Base-by-base conservation (phyloP, 2,888 invertebrate genomes). In the Dyspetes luteomarginatus region DNA sequence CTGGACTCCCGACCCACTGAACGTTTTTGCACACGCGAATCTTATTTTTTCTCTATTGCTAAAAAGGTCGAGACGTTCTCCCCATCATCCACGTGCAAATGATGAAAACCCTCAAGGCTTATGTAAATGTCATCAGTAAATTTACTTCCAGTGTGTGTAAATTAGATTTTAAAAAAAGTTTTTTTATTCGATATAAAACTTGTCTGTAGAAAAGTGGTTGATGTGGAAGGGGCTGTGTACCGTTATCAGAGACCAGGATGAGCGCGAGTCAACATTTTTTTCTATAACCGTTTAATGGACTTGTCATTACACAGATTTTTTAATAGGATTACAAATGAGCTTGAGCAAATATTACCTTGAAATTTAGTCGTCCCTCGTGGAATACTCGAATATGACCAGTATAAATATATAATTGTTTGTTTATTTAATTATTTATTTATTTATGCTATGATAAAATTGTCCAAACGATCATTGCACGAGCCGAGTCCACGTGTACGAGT, bases 191-290 rank as follows among this genome's bases (percentile, higher is more conserved):
- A n/a, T n/a, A n/a, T n/a, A n/a, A n/a, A n/a, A n/a, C n/a, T n/a
- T 36, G 9, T 1, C 36, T 36, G 12, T 0, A 0, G 36, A 36
- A 7, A 36, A 9, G 36, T n/a, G 17, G 19, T 22, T 28, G 4
- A 0, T 4, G 74, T 79, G 83, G 87, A 83, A 82, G 87, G 84
- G 79, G 82, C 48, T 41, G 78, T 77, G 85, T 89, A 89, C 89
- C 88, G 89, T 89, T 89, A 89, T 84, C 83, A 84, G 86, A 86
- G 86, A 83, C 82, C 82, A 83, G 76, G 68, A 67, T 68, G 60
- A 82, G 50, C 79, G 83, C 45, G 65, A 88, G 83, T 82, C 83
- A 84, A 82, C 86, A 3, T 45, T 7, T 17, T 48, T 45, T 30
- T 48, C n/a, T 58, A 41, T 26, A 17, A 15, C 19, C n/a, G 4